Percentiles rank a stretch among this genome's conserved stretches.
Conservation (phyloP, 2,113 vertebrate species). For the Callaeas wilsoni region DNA sequence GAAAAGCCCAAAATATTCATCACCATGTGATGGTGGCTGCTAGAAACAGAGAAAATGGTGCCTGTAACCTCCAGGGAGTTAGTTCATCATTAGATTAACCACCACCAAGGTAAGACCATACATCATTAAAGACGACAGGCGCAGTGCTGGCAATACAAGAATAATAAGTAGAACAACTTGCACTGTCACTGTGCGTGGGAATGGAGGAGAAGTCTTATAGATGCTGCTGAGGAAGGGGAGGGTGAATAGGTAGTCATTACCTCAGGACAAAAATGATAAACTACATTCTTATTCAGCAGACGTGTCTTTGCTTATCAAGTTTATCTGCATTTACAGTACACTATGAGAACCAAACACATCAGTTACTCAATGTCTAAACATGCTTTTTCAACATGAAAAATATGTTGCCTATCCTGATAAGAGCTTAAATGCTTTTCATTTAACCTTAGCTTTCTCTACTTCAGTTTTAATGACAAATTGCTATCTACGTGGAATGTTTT, state of each 20-base stretch:
- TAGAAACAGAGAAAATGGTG: constrained; percentile 47
- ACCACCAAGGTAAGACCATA: constrained; percentile 8
- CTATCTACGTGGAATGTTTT: background rate
- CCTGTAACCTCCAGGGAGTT: constrained; percentile 40
- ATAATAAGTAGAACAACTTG: constrained; percentile 33
- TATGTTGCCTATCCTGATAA: constrained; percentile 3
- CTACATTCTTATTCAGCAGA: background rate
- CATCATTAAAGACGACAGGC: constrained; percentile 50
- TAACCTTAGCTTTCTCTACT: constrained; percentile 30
- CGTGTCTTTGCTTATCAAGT: background rate
- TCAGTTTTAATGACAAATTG: constrained; percentile 20
- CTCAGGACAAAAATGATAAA: constrained; percentile 19
- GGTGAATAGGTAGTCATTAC: background rate
- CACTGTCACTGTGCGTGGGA: background rate
- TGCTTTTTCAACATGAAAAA: constrained; percentile 10
- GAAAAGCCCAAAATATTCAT: constrained; percentile 14
- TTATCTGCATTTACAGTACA: background rate
- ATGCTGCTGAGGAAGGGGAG: background rate
- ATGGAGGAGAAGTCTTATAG: background rate
- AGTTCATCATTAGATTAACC: constrained; percentile 64
- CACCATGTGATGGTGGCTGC: constrained; percentile 9
- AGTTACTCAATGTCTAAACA: constrained; percentile 13
- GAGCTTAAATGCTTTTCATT: constrained; percentile 32
- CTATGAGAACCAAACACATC: background rate
- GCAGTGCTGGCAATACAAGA: background rate